phyloP scores from a whole-genome alignment of 2,797 vertebrate genomes.

The Rhinichthys osculus region DNA sequence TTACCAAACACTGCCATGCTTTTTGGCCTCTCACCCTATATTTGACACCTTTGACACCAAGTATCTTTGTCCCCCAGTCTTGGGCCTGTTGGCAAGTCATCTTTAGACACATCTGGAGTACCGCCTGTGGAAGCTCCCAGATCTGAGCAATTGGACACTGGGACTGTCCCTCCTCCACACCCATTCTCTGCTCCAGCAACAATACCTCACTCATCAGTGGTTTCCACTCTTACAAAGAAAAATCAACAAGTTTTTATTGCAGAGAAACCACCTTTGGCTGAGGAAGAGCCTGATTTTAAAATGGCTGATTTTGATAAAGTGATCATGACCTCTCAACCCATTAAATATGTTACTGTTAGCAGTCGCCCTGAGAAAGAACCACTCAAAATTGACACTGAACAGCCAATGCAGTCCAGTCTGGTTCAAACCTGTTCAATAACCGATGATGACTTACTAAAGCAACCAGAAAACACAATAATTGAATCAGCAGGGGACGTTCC shows the following conservation, averaged over 20 bases:
- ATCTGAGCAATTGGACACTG: conserved; percentile 66
- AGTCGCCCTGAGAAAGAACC: conserved; percentile 8
- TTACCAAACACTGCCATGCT: conserved; percentile 32
- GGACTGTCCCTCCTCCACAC: conserved; percentile 79
- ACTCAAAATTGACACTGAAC: conserved; percentile 64
- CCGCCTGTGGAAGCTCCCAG: conserved; percentile 50
- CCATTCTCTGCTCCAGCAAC: conserved; percentile 72
- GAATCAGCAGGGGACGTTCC: conserved; percentile 19
- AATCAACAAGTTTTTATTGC: conserved; percentile 67
- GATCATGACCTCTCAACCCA: conserved; percentile 1
- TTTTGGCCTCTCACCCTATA: conserved; percentile 30
- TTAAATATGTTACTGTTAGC: neutral
- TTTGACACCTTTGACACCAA: conserved; percentile 63
- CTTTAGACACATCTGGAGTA: conserved; percentile 30
- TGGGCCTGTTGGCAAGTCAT: conserved; percentile 42
- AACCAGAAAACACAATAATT: conserved; percentile 23
- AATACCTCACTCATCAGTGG: neutral
- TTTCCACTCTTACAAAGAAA: conserved; percentile 5
- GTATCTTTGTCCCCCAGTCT: conserved; percentile 77
- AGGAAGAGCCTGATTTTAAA: conserved; percentile 65
- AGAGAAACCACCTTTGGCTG: conserved; percentile 65
- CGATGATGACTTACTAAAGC: conserved; percentile 5
- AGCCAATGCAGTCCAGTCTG: conserved; percentile 8
- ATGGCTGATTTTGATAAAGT: conserved; percentile 54
- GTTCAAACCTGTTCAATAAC: conserved; percentile 14